Base-by-base conservation (phyloP, 1,140 invertebrate genomes). In the Rhagoletis zephyria region DNA sequence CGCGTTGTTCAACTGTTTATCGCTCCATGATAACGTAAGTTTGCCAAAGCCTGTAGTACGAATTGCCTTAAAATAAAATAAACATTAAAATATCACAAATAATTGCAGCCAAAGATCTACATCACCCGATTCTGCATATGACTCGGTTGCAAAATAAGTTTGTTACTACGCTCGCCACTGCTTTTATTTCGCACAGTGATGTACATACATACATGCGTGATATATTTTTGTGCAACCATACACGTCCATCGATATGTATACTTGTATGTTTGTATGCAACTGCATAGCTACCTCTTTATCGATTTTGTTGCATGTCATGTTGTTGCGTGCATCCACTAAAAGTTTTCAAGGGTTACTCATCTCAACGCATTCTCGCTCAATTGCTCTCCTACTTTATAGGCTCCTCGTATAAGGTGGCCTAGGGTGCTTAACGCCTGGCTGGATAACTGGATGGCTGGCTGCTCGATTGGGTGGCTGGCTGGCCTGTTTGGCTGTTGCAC, bases 281-380 rank as follows among this genome's bases (percentile, higher is more conserved):
- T 56, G 74, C 48, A 81, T 56, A 51, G 74, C 74, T 81, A 81
- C 74, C 74, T 81, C 74, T 81, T 81, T 81, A 81, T 81, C 48
- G 74, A 81, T 81, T 81, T 81, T 56, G 48, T 81, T 81, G 74
- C 74, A 81, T 81, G 74, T 56, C 74, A 81, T 81, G 74, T 81
- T 81, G 74, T 81, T 81, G 48, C 48, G 48, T 81, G 48, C 74
- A 81, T 81, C 74, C 74, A 81, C 74, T 81, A 81, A 81, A 30
- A 81, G 74, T 81, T 81, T 81, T 59, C 74, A 81, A 81, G 48
- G 74, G 74, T 81, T 81, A 81, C 74, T 81, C 74, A 81, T 81
- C 74, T 81, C 48, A 81, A 81, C 74, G 48, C 74, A 81, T 81
- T 56, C 30, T 30, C 74, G 48, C 48, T 81, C 48, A n/a, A 9